Evolutionary conservation across 2,797 vertebrate genomes (phyloP), one percentile per base, ranked within the genome.

Genomic region (Carduelis carduelis): DNA sequence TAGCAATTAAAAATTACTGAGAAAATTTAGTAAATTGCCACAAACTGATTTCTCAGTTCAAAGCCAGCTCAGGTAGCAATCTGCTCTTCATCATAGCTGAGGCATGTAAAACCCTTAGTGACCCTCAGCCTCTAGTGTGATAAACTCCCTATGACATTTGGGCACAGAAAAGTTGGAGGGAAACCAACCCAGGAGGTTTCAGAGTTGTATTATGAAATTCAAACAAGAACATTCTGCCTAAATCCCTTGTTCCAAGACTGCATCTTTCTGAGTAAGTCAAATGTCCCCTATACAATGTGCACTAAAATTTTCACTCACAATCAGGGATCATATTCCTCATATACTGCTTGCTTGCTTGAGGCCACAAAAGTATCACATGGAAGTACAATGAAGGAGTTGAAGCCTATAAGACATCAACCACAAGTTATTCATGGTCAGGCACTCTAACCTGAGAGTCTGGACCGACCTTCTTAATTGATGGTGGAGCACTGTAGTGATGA

Each of bases 401-500:
- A 66, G 18, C 8, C 34, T 32, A 2, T 19, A 65, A 76, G 9
- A 65, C 85, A 68, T 53, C 44, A 87, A 35, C 23, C 39, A 26
- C 30, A 71, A 57, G 4, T 78, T 52, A 63, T 13, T 66, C 21
- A 22, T 27, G 39, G 37, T 41, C 14, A 55, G 56, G 41, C 41
- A 53, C 27, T 70, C 68, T 81, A 89, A 87, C 15, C 39, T 60
- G 15, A 6, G 8, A 26, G 27, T 68, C 14, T 64, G 37, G 34
- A 37, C 18, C 0, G 0, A 35, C 65, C 46, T 65, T 74, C 46
- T 53, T 69, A 50, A 34, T 30, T 43, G 24, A 12, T 56, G 22
- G 34, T 64, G 13, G 79, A 92, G 27, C 41, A 14, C 35, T 37
- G 30, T 52, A 50, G 32, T 0, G 2, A 83, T 19, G 32, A 75